A percentile compares a stretch with the other conserved stretches of the same genome.
Conservation (phyloP, 2,113 vertebrate genomes). For the Lepus timidus region DNA sequence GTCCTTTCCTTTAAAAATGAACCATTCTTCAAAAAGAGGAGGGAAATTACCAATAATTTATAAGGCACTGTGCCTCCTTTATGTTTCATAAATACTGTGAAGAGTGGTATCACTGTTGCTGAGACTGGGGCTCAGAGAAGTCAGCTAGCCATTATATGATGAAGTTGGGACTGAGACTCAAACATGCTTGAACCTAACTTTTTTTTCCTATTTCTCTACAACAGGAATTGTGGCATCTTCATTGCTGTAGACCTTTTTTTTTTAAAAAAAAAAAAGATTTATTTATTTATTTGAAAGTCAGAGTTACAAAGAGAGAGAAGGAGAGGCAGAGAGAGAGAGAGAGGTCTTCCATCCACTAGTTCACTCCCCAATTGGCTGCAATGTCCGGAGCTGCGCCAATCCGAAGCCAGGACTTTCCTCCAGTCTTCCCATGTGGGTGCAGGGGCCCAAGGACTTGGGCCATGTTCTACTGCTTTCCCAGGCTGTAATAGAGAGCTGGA, state of each 20-base stretch:
- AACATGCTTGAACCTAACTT: neutral
- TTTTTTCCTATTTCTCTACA: neutral
- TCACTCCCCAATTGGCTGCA: no score
- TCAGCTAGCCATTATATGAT: neutral
- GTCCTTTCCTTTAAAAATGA: slow-evolving; percentile 47
- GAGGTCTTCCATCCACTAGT: no score
- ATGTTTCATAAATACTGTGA: neutral
- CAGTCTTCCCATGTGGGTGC: no score
- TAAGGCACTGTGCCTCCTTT: neutral
- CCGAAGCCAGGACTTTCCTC: no score
- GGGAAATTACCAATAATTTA: neutral
- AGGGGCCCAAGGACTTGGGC: no score
- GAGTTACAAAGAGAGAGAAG: no score
- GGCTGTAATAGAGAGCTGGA: no score
- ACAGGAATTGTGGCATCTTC: neutral
- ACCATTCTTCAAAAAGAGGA: neutral
- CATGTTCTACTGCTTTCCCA: no score
- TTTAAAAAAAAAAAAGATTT: no score
- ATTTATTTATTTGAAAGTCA: no score
- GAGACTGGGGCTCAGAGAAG: neutral
- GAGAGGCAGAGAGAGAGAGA: no score
- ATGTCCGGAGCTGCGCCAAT: no score
- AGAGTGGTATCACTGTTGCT: neutral
- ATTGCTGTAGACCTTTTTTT: neutral
- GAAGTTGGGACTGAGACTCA: neutral